These are phyloP conservation scores for Cydia amplana DNA, from an alignment of 1,140 invertebrate genomes.

Conservation along the genomic window DNA sequence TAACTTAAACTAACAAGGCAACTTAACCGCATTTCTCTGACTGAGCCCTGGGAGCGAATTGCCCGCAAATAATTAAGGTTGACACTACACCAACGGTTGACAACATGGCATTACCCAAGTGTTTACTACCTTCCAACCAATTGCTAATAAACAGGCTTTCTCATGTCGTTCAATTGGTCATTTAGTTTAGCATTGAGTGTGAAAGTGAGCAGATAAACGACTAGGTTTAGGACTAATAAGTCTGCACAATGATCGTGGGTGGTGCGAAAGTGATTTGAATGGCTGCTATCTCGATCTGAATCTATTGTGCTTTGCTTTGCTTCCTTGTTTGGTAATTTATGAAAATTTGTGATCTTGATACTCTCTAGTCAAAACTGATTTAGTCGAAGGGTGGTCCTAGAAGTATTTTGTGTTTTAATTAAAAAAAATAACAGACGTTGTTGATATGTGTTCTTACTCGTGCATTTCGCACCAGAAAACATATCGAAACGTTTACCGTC, in stretches of 20 bases:
- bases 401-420: neutral
- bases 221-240: constrained; percentile 27
- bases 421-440: too few species aligned
- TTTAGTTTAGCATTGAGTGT: constrained; percentile 26
- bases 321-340: constrained; percentile 28
- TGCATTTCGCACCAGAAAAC: too few species aligned
- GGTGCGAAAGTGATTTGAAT: constrained; percentile 32
- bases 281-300: constrained; percentile 20
- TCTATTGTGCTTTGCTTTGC: constrained; percentile 19
- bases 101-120: neutral
- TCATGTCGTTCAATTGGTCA: constrained; percentile 31
- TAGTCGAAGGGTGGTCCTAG: neutral
- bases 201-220: constrained; percentile 24
- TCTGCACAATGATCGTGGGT: constrained; percentile 25
- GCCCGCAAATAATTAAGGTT: constrained; percentile 17
- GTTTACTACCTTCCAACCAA: constrained; percentile 17
- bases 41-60: neutral
- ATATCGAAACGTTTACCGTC: too few species aligned
- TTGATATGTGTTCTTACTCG: too few species aligned
- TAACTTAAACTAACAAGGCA: constrained; percentile 17
- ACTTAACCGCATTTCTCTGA: constrained; percentile 15
- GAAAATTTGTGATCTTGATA: constrained; percentile 6
- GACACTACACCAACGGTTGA: constrained; percentile 12
- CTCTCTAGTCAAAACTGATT: neutral
- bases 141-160: constrained; percentile 29